phyloP scores from a whole-genome alignment of 2,113 vertebrate species.

The Pungitius pungitius region DNA sequence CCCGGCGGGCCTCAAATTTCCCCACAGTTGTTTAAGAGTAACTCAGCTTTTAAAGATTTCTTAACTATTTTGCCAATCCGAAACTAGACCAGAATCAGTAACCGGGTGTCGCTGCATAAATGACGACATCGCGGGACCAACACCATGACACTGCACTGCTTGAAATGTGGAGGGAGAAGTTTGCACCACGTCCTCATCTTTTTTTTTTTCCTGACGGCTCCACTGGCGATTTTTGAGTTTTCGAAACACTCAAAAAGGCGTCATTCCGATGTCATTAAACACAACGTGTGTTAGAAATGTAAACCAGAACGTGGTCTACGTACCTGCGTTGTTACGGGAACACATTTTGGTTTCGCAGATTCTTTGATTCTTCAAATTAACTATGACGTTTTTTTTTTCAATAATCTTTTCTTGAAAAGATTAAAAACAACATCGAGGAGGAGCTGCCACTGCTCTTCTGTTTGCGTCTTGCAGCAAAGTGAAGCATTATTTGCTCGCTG shows the following conservation, averaged over 20 bases:
- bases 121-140: too few species aligned
- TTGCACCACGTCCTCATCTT: constrained; percentile 25
- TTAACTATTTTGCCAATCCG: background rate
- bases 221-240: constrained; percentile 6
- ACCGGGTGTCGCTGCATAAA: background rate
- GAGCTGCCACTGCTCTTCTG: background rate
- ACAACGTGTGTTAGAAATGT: background rate
- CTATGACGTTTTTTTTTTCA: background rate
- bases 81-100: background rate
- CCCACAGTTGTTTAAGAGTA: background rate
- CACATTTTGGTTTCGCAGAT: background rate
- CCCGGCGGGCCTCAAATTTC: background rate
- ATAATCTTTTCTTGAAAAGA: background rate
- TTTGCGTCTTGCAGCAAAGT: constrained; percentile 4
- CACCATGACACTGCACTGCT: too few species aligned
- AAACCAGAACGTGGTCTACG: background rate
- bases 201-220: constrained; percentile 12
- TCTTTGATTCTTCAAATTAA: background rate
- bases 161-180: constrained; percentile 18
- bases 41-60: background rate
- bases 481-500: constrained; percentile 8
- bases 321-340: background rate
- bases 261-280: background rate
- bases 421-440: background rate
- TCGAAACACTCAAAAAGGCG: background rate